These are phyloP conservation scores for Lissonota sp. DNA, from an alignment of 2,888 invertebrate species.

Conservation along the genomic window DNA sequence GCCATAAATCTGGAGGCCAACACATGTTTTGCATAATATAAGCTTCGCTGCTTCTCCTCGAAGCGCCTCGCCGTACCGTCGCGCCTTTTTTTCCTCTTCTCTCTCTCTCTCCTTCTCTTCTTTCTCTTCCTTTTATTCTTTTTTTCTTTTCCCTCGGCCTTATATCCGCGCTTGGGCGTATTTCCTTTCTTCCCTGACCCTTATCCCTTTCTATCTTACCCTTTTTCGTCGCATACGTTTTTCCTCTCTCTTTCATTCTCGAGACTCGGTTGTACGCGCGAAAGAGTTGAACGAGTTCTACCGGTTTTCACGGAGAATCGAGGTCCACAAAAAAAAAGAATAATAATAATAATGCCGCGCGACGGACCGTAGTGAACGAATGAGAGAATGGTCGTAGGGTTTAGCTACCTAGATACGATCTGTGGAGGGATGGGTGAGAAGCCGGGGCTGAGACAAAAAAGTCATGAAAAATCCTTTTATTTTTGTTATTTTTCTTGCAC, in stretches of 20 bases:
- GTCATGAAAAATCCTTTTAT: neutral
- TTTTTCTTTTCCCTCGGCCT: conserved; percentile 26
- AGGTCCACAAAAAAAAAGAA: conserved; percentile 53
- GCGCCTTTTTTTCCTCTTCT: conserved; percentile 64
- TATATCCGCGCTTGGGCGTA: conserved; percentile 36
- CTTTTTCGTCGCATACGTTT: conserved; percentile 32
- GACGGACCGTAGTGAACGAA: conserved; percentile 24
- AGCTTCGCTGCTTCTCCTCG: conserved; percentile 73
- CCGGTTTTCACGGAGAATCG: conserved; percentile 73
- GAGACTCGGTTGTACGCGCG: conserved; percentile 33
- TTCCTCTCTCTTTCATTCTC: conserved; percentile 47
- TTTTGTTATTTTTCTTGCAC: neutral
- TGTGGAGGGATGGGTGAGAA: conserved; percentile 30
- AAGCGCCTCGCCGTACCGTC: conserved; percentile 56
- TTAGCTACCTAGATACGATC: conserved; percentile 42
- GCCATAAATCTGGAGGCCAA: conserved; percentile 80
- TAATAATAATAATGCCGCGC: conserved; percentile 55
- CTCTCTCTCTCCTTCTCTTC: conserved; percentile 32
- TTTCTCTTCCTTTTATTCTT: conserved; percentile 15
- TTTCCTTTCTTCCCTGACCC: conserved; percentile 52
- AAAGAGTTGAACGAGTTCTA: conserved; percentile 74
- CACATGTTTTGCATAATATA: conserved; percentile 83
- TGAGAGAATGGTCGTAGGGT: conserved; percentile 29
- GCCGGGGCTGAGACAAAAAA: no score
- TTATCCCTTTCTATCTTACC: conserved; percentile 46